Evolutionary conservation across 2,113 vertebrate species (phyloP), one percentile per base, ranked within the genome.

Genomic region (Cepphus grylle): DNA sequence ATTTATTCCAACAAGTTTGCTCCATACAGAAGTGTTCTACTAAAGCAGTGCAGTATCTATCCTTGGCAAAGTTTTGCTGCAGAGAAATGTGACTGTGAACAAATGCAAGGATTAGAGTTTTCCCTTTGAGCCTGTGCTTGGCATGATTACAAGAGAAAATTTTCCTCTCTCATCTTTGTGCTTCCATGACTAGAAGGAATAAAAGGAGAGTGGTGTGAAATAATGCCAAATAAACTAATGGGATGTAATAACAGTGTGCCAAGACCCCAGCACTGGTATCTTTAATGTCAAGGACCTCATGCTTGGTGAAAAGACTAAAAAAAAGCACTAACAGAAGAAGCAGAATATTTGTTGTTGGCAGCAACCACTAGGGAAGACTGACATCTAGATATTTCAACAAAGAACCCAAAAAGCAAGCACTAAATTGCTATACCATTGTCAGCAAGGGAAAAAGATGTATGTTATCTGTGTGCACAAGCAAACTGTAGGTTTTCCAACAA

Each of bases 401-500:
- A 47, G 62, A 92, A 74, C 7, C 17, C 52, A 49, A 63, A 77
- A 55, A 74, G 8, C 32, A 89, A 74, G 52, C 42, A 73, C 30
- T 40, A 40, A 81, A 69, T 4, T 77, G 47, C 58, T 80, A 21
- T 11, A 47, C 10, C 8, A 12, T 15, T 70, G 20, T 77, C 73
- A 89, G 67, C 58, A 76, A 50, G 17, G 17, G 3, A 45, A 26
- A 49, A 38, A 45, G 18, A 73, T 6, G 27, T 22, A 69, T 5
- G 26, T 8, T 30, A 70, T 36, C 32, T 73, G 32, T 9, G 32
- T 4, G 19, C 71, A 70, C 45, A 88, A 58, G 58, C 15, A 81
- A 95, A 90, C 63, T 29, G 22, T 4, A 81, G 12, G 20, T 72
- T 81, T 92, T 83, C 40, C 91, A 93, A 91, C 38, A 94, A 11